These are phyloP conservation scores for Leptopilina boulardi DNA, from an alignment of 1,140 invertebrate genomes.

Conservation along the genomic window DNA sequence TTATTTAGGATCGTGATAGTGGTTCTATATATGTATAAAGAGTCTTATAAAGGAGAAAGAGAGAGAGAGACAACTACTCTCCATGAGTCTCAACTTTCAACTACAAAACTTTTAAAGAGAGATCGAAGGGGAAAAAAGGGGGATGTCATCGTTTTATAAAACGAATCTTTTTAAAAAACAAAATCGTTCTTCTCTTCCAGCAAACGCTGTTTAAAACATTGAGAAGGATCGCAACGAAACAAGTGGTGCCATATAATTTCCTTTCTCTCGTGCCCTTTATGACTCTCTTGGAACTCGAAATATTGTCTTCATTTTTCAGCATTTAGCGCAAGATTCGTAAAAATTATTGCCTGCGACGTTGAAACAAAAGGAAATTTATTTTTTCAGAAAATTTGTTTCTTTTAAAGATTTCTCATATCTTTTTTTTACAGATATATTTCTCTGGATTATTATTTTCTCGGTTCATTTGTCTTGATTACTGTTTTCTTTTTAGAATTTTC, in stretches of 20 bases:
- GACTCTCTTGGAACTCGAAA: slow-evolving; percentile 1
- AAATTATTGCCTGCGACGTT: neutral
- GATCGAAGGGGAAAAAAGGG: neutral
- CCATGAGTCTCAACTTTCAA: slow-evolving; percentile 5
- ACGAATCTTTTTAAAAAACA: slow-evolving; percentile 8
- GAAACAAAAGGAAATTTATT: no score
- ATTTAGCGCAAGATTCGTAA: neutral
- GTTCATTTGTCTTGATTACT: no score
- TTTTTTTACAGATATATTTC: no score
- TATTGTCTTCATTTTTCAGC: neutral
- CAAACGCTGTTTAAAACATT: neutral
- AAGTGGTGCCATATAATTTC: neutral
- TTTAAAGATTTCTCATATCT: no score
- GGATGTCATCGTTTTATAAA: slow-evolving; percentile 5
- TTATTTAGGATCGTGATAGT: neutral
- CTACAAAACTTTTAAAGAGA: neutral
- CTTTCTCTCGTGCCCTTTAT: neutral
- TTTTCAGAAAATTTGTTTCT: no score
- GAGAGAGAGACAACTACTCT: slow-evolving; percentile 16
- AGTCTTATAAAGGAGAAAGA: neutral
- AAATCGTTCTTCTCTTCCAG: neutral
- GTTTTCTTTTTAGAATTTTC: no score
- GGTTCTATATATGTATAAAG: no score
- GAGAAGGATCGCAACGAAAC: slow-evolving; percentile 13
- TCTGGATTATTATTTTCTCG: no score